These are phyloP conservation scores for Hedychridium roseum DNA, from an alignment of 2,888 invertebrate species.

Conservation along the genomic window DNA sequence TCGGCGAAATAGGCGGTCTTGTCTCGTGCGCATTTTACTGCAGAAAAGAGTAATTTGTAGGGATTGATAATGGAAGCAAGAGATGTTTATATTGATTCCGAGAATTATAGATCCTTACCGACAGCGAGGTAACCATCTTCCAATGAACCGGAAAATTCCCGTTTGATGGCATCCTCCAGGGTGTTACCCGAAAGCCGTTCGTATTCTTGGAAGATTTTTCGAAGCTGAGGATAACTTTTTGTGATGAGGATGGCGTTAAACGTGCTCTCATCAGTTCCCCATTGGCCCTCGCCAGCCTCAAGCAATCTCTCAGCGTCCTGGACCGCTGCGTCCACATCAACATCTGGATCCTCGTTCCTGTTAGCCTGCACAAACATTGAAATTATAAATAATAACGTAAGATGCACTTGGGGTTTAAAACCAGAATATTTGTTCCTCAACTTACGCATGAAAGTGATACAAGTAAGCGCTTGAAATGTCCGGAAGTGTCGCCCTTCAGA, in stretches of 20 bases:
- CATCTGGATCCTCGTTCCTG: conserved; percentile 79
- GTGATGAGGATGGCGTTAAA: conserved; percentile 87
- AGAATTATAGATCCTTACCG: conserved; percentile 57
- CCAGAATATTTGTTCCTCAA: conserved; percentile 6
- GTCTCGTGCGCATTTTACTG: conserved; percentile 81
- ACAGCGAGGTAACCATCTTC: conserved; percentile 84
- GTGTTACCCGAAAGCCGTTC: conserved; percentile 79
- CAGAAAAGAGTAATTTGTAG: conserved; percentile 1
- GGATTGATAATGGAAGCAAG: background rate
- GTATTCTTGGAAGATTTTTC: conserved; percentile 75
- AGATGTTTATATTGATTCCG: background rate
- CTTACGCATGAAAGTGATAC: conserved; percentile 77
- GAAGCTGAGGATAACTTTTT: conserved; percentile 77
- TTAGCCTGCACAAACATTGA: conserved; percentile 65
- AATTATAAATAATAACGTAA: conserved; percentile 1
- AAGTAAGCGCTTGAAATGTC: conserved; percentile 87
- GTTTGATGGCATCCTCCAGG: conserved; percentile 81
- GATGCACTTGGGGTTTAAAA: background rate
- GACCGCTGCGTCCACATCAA: conserved; percentile 76
- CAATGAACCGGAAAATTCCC: conserved; percentile 81
- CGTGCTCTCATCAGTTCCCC: conserved; percentile 88
- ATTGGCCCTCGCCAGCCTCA: conserved; percentile 74
- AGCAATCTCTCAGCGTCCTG: conserved; percentile 83
- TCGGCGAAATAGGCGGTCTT: conserved; percentile 87
- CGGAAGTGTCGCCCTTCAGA: conserved; percentile 86